Evolutionary conservation across 2,113 vertebrate genomes (phyloP), one percentile per base, ranked within the genome.

Genomic region (Cyphotilapia sp.): DNA sequence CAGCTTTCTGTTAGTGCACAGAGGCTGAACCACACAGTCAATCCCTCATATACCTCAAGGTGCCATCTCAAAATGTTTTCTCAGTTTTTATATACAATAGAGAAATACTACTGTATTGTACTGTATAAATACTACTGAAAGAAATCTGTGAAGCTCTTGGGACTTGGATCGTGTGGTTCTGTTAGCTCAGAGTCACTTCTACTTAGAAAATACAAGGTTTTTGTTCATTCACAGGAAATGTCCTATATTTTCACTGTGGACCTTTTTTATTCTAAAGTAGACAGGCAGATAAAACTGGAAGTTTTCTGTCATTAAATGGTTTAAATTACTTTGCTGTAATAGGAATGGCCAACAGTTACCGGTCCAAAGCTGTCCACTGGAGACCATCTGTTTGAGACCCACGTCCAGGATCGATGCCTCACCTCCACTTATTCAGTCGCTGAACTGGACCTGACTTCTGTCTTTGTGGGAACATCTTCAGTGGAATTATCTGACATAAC

Each of bases 1-100:
- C 19, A 38, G 19, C 4, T 38, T 66, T 12, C 63, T 38, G 63
- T 69, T 69, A 3, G 54, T 56, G 54, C 12, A 38, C 33, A 38
- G 61, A 22, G 19, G 63, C 33, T 40, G 33, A 22, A 22, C 33
- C 19, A 22, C 61, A 66, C 63, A 38, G 19, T 69, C 2, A 12
- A 2, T 4, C 63, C 63, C 33, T 38, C 1, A 13, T 5, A 5
- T 0, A 69, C 61, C 17, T 2, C 17, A 4, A 63, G 31, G 31
- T n/a, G 59, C 17, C 22, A 22, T 22, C 22, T 22, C 22, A 22
- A 69, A 69, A 8, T 22, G 19, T 22, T 13, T 69, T 38, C 63
- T 69, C 63, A 8, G 33, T 1, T 38, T 35, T 69, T 5, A 38
- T 1, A 22, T 22, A 69, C 19, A 69, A 5, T 22, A 69, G 33